Conservation (phyloP, 2,113 vertebrate species). For the Cyphomyrus discorhynchus region DNA sequence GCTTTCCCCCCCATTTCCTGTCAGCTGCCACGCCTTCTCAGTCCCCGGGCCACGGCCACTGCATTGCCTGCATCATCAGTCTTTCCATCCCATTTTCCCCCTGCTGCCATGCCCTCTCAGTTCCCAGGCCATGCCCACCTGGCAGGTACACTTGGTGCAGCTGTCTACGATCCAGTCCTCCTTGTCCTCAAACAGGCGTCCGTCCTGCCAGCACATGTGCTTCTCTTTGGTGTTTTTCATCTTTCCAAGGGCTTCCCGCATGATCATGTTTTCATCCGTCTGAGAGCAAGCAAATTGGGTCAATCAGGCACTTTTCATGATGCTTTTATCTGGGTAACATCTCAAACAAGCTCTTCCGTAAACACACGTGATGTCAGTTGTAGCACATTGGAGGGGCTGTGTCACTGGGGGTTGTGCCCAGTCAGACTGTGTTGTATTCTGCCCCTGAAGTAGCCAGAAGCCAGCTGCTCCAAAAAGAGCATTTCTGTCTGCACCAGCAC, state of each 20-base stretch:
- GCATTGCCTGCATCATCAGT: background rate
- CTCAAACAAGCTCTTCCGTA: background rate
- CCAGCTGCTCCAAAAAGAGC: conserved; percentile 22
- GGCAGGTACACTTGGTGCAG: conserved; percentile 89
- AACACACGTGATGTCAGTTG: background rate
- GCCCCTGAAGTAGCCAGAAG: conserved; percentile 18
- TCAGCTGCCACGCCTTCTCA: background rate
- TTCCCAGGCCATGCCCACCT: conserved; percentile 61
- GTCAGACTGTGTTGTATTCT: background rate
- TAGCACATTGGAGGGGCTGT: background rate
- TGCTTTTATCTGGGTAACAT: background rate
- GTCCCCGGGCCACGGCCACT: background rate
- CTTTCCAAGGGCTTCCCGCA: conserved; percentile 80
- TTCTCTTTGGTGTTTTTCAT: conserved; percentile 76
- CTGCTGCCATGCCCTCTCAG: background rate
- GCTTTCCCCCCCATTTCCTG: background rate
- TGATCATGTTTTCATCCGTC: conserved; percentile 88
- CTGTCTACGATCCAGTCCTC: conserved; percentile 97
- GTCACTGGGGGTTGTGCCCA: background rate
- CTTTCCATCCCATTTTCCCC: too few species aligned
- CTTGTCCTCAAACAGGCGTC: conserved; percentile 83
- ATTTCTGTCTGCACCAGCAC: conserved; percentile 38
- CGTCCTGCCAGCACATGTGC: conserved; percentile 93
- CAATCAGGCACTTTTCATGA: background rate
- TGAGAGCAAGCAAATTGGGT: conserved; percentile 40